Percentiles rank a stretch among this genome's conserved stretches.
These are phyloP conservation scores for Protula sp. DNA, from an alignment of 2,888 invertebrate species.

Conservation along the genomic window DNA sequence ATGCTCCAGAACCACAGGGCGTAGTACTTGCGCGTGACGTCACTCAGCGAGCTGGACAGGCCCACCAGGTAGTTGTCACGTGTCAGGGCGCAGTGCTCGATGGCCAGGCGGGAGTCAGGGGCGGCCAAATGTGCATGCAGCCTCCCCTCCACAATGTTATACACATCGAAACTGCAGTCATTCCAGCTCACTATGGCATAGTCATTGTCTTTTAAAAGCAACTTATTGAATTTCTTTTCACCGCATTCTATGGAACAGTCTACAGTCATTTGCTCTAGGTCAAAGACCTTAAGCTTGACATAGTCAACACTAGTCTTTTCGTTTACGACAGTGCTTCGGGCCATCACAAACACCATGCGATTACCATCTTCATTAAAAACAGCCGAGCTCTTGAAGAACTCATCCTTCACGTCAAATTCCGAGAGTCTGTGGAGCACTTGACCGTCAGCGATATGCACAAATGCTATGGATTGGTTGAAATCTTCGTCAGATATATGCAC, in stretches of 20 bases:
- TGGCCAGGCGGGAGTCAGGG: conserved; percentile 8
- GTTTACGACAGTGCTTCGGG: conserved; percentile 5
- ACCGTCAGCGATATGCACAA: conserved; percentile 7
- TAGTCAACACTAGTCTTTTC: conserved; percentile 7
- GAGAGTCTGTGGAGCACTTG: conserved; percentile 1
- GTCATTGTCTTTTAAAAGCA: conserved; percentile 4
- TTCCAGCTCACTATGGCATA: conserved; percentile 9
- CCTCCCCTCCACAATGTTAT: conserved; percentile 5
- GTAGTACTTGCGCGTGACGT: conserved; percentile 5
- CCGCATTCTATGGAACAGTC: conserved; percentile 7
- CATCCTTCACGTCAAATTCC: conserved; percentile 19
- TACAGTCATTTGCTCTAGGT: not conserved
- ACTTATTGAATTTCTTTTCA: conserved; percentile 7
- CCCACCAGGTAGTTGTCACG: conserved; percentile 7
- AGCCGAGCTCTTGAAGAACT: conserved; percentile 17
- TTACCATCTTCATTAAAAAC: conserved; percentile 1
- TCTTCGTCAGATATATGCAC: conserved; percentile 17
- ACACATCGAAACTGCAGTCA: conserved; percentile 14
- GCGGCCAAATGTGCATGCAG: conserved; percentile 2
- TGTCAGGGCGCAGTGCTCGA: conserved; percentile 9
- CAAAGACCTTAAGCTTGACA: conserved; percentile 8
- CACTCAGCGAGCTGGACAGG: conserved; percentile 1
- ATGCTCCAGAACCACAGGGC: conserved; percentile 17
- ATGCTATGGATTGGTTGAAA: conserved; percentile 15
- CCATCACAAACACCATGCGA: conserved; percentile 12